These are phyloP conservation scores for Gobionotothen gibberifrons DNA, from an alignment of 2,797 vertebrate genomes.

Conservation along the genomic window DNA sequence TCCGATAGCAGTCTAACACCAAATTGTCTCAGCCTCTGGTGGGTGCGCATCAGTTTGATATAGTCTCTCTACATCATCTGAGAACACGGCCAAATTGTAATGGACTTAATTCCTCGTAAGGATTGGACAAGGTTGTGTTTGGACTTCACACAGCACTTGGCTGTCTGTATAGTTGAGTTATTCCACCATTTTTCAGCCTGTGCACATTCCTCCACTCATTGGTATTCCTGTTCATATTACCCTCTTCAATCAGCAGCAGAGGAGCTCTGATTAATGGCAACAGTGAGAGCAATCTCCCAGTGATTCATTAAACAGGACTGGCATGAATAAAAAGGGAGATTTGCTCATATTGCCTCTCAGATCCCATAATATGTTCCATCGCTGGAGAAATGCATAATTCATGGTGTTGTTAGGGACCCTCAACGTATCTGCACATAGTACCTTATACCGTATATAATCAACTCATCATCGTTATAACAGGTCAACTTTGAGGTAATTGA, in stretches of 20 bases:
- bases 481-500: conserved; percentile 66
- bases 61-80: conserved; percentile 44
- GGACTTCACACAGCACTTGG: conserved; percentile 56
- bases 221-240: conserved; percentile 82
- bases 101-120: conserved; percentile 55
- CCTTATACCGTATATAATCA: too few relatives aligned
- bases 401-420: conserved; percentile 77
- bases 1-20: conserved; percentile 62
- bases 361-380: conserved; percentile 81
- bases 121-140: conserved; percentile 62
- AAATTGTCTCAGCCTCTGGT: conserved; percentile 58
- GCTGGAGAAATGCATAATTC: conserved; percentile 81
- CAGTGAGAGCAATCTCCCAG: conserved; percentile 80
- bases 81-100: conserved; percentile 50
- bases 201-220: conserved; percentile 76
- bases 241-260: conserved; percentile 80
- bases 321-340: conserved; percentile 83
- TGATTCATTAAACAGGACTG: conserved; percentile 83
- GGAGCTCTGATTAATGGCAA: conserved; percentile 83
- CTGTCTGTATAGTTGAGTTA: conserved; percentile 63
- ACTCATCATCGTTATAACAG: conserved; percentile 51
- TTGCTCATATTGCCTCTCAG: conserved; percentile 81
- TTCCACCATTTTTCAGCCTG: conserved; percentile 63
- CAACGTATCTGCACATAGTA: conserved; percentile 38
- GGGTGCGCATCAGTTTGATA: conserved; percentile 43